Evolutionary conservation across 2,113 vertebrate genomes (phyloP).

Genomic region (Pangasianodon gigas): DNA sequence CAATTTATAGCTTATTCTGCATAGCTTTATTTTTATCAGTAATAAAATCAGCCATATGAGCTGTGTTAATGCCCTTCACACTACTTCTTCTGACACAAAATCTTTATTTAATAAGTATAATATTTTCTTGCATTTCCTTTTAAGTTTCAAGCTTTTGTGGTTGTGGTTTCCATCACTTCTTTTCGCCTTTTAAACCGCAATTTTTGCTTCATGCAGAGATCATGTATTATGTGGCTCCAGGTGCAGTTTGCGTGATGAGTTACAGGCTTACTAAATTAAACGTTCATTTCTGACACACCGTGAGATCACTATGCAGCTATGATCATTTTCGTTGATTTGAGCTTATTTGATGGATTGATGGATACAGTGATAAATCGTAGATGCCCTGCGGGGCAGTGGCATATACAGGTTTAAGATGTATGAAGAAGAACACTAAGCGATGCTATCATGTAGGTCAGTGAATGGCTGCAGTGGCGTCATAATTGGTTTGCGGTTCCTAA

Average conservation of each 20-base stretch:
- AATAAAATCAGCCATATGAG: neutral
- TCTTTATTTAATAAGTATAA: too few relatives aligned
- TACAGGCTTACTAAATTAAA: neutral
- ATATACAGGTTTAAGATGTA: neutral
- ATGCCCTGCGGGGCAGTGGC: neutral
- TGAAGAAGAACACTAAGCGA: neutral
- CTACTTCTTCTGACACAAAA: too few relatives aligned
- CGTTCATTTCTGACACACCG: too few relatives aligned
- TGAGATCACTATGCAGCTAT: neutral
- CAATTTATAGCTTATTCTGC: neutral
- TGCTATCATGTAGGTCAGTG: neutral
- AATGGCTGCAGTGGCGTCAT: neutral
- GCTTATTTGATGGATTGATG: neutral
- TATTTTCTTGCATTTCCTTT: neutral
- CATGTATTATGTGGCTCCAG: neutral
- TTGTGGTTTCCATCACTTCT: neutral
- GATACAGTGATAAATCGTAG: neutral
- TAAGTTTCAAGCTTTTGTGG: neutral
- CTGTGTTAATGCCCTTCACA: neutral
- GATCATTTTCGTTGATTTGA: neutral
- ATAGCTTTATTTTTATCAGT: neutral
- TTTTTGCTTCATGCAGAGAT: neutral
- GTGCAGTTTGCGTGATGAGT: neutral
- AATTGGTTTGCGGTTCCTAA: neutral
- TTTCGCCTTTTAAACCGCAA: neutral